A percentile compares a stretch with the other conserved stretches of the same genome.
Conservation (phyloP, 1,140 invertebrate species). For the Dryas iulia region DNA sequence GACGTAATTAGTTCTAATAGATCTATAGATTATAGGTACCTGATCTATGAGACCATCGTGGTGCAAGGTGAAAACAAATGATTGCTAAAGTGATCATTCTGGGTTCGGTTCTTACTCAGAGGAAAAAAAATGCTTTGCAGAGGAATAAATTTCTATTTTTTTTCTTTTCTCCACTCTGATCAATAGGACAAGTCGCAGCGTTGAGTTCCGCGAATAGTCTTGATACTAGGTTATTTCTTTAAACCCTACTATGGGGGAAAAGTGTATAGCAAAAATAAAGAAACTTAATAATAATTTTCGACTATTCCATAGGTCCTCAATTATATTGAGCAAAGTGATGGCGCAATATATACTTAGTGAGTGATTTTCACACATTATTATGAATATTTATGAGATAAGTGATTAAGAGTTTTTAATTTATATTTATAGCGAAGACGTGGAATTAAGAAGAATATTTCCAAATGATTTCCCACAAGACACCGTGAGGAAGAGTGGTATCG, state of each 20-base stretch:
- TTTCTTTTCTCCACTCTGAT: too few species aligned
- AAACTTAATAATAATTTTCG: neutral
- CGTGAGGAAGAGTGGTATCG: slow-evolving; percentile 51
- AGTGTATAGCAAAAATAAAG: neutral
- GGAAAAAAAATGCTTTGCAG: too few species aligned
- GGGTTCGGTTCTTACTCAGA: too few species aligned
- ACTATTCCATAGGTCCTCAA: slow-evolving; percentile 27
- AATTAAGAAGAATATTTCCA: slow-evolving; percentile 66
- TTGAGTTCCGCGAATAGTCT: too few species aligned
- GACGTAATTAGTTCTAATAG: neutral
- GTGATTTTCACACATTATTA: slow-evolving; percentile 28
- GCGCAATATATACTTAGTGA: slow-evolving; percentile 67
- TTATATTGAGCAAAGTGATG: slow-evolving; percentile 27
- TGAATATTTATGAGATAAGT: neutral
- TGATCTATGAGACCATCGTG: too few species aligned
- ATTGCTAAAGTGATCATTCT: too few species aligned
- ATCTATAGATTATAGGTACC: neutral
- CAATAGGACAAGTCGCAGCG: too few species aligned
- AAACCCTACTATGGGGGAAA: too few species aligned
- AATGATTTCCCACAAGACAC: slow-evolving; percentile 68
- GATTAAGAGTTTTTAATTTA: neutral
- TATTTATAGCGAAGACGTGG: slow-evolving; percentile 68
- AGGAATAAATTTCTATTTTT: too few species aligned
- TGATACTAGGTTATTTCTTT: too few species aligned
- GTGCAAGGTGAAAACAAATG: too few species aligned